Base-by-base conservation (phyloP, 2,888 invertebrate genomes). In the Agonopterix heracliana region DNA sequence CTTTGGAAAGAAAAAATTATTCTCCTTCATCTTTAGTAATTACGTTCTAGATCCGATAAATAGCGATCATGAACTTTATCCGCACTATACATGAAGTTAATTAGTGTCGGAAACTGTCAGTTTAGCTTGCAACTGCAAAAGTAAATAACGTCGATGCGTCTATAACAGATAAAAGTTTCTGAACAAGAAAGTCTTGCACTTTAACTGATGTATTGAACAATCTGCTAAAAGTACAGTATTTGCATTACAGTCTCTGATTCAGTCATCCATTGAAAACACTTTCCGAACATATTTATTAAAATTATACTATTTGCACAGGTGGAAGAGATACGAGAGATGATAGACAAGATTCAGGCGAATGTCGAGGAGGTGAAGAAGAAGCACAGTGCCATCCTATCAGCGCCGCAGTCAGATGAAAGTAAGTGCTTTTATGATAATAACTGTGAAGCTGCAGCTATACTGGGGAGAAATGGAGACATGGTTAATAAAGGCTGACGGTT, bases 331-430 rank as follows among this genome's bases (percentile, higher is more conserved):
- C 94, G 99, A 73, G 98, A 97, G 89, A 99, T 98, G 96, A 99
- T 99, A 91, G 99, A 99, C 89, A 97, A 97, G 91, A 99, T 99
- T 81, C 98, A 98, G 87, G 95, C 96, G 74, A 99, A 98, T 92
- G 99, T 99, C 63, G 99, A 99, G 81, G 98, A 99, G 85, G 99
- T 99, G 56, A 99, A 99, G 93, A 98, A 98, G 92, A 98, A 98
- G 92, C 99, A 99, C 90, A 98, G 98, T 90, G 96, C 98, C 89
- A 99, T 99, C 79, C 91, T 99, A 74, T 98, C 98, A 74, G 98
- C 98, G 69, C 98, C 98, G 67, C 97, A 98, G 84, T 97, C 98
- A 82, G 98, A 99, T 91, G 98, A 98, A 91, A 98, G 97, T 97
- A 89, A 95, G 96, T 92, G 55, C 36, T 7, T n/a, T 47, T 47